Evolutionary conservation across 23 tunicate genomes (phyloP), one percentile per base, ranked within the genome.

Genomic region (Botrylloides violaceus): DNA sequence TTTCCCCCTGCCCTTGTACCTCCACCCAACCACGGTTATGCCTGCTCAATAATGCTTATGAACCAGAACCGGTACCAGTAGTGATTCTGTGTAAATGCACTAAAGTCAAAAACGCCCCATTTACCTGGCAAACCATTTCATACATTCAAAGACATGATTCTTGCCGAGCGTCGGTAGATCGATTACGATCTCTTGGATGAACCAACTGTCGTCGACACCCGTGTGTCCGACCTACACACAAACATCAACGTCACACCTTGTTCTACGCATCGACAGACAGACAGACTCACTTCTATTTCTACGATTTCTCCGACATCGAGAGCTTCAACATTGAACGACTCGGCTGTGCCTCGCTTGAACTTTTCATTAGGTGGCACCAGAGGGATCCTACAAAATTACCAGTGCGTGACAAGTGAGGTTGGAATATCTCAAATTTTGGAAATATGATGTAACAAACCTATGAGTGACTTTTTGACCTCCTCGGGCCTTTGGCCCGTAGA

Each of bases 91-190:
- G n/a, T n/a, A n/a, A n/a, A n/a, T n/a, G n/a, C n/a, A n/a, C n/a
- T n/a, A n/a, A n/a, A n/a, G n/a, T n/a, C n/a, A n/a, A n/a, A n/a
- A n/a, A n/a, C n/a, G n/a, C n/a, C n/a, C n/a, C n/a, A 68, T 30
- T 68, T 70, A 83, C 98, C 87, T 84, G 24, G 92, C 86, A 80
- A 84, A 80, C 98, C 98, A 92, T 78, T 62, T 92, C 49, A 81
- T 73, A 76, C 86, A 80, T 24, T 63, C 57, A 64, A 92, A 92
- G 0, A 76, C 81, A 65, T 37, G 80, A 43, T 71, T 80, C 61
- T 80, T 92, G 22, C 92, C 98, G 58, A 71, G 20, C 1, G 92
- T 84, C 6, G 98, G 98, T 55, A 79, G 92, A 70, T 92, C 85
- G 55, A 92, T 50, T 66, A 71, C 72, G 22, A 92, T 63, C 22